Evolutionary conservation across 2,797 vertebrate genomes (phyloP), one percentile per base, ranked within the genome.

Genomic region (Chaenodraco wilsoni): DNA sequence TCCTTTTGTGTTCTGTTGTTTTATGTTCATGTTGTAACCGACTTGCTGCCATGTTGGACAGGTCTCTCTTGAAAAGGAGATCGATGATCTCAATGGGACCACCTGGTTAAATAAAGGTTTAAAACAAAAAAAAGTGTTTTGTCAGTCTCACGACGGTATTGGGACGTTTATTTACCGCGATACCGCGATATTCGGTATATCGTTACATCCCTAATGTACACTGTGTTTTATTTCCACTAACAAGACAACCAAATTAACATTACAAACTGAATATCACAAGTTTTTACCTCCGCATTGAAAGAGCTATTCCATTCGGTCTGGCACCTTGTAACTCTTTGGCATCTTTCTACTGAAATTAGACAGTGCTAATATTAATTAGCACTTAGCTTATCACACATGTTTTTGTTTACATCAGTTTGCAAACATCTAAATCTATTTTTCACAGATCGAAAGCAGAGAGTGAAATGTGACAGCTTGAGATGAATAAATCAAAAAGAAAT

Each of bases 171-270:
- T 21, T 21, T 21, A 21, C 21, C 21, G 21, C 21, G 21, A 2
- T 21, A 21, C 21, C 21, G 21, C 21, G 21, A 2, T 21, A 21
- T 21, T 21, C 21, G 21, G 21, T 21, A 21, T 21, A 21, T n/a
- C n/a, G n/a, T n/a, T n/a, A n/a, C n/a, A n/a, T 21, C 21, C 21
- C 21, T 21, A 21, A 21, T 21, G 21, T 21, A 21, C 23, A 23
- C 23, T 40, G 50, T 14, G 54, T 62, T 72, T 81, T 33, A 45
- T 31, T 50, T 59, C 19, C 40, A 54, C 41, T 33, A 67, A 69
- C 76, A 67, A 72, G 55, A 65, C 50, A 65, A 64, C 46, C 51
- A 52, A n/a, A 48, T 59, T 73, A 57, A 67, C 43, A 79, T 45
- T 51, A 14, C 51, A 54, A 50, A 51, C 58, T 60, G 45, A 60